These are phyloP conservation scores for Volucella inanis DNA, from an alignment of 2,888 invertebrate genomes.

Conservation along the genomic window DNA sequence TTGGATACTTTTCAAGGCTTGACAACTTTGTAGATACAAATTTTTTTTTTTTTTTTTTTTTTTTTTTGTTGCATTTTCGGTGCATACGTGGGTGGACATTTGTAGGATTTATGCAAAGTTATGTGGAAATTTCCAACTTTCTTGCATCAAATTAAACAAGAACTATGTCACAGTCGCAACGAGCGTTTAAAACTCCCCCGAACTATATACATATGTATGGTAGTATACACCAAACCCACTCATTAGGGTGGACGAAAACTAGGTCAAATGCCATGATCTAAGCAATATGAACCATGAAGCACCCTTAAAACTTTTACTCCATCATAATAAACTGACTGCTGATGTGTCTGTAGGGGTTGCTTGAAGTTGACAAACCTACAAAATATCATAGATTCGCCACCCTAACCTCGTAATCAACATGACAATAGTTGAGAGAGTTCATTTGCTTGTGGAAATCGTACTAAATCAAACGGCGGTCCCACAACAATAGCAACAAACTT, in stretches of 20 bases:
- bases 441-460: conserved; percentile 17
- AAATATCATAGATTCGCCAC: background rate
- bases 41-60: background rate
- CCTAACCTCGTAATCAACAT: conserved; percentile 22
- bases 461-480: conserved; percentile 31
- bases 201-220: background rate
- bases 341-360: conserved; percentile 1
- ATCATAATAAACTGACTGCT: conserved; percentile 22
- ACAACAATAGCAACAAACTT: conserved; percentile 36
- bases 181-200: background rate
- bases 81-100: conserved; percentile 24
- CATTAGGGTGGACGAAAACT: conserved; percentile 27
- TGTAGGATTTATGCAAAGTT: conserved; percentile 41
- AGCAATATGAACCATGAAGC: conserved; percentile 6
- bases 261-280: conserved; percentile 44
- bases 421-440: conserved; percentile 20
- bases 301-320: conserved; percentile 21
- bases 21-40: conserved; percentile 33
- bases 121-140: background rate
- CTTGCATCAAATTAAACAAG: background rate
- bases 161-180: background rate
- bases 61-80: conserved; percentile 30
- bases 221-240: background rate
- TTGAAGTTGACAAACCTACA: background rate
- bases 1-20: conserved; percentile 51